Percentiles rank a stretch among this genome's conserved stretches.
These are phyloP conservation scores for Lophura swinhoii DNA, from an alignment of 2,797 vertebrate genomes.

Conservation along the genomic window DNA sequence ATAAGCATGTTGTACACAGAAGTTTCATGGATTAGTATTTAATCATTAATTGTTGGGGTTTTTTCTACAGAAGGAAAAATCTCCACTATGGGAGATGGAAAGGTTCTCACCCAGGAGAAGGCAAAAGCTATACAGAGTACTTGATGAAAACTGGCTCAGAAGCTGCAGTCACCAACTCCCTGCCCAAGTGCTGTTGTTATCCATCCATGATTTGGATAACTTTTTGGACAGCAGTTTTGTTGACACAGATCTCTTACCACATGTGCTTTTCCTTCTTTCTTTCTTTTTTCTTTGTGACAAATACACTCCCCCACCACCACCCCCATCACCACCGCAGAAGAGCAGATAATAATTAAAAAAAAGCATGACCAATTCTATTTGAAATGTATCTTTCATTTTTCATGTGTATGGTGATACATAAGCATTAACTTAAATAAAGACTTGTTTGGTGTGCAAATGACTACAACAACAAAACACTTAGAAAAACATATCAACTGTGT, in stretches of 20 bases:
- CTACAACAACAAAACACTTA: slow-evolving; percentile 64
- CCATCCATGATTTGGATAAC: not conserved
- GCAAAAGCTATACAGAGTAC: not conserved
- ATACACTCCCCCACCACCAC: not conserved
- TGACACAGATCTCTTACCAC: not conserved
- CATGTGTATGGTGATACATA: slow-evolving; percentile 61
- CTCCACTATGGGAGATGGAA: not conserved
- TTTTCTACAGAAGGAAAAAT: not conserved
- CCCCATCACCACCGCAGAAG: not conserved
- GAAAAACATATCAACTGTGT: slow-evolving; percentile 66
- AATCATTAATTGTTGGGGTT: not conserved
- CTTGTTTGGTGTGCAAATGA: slow-evolving; percentile 76
- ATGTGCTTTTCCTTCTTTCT: not conserved
- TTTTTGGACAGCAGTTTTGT: not conserved
- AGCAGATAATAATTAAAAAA: not conserved
- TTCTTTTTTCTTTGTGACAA: not conserved
- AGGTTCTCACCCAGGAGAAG: not conserved
- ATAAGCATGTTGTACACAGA: not conserved
- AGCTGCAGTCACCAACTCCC: not conserved
- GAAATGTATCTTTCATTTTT: slow-evolving; percentile 71
- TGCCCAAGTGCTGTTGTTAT: not conserved
- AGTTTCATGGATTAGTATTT: not conserved
- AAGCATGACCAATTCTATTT: slow-evolving; percentile 25
- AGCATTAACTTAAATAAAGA: slow-evolving; percentile 79
- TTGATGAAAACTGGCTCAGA: not conserved